A percentile compares a stretch with the other conserved stretches of the same genome.
Evolutionary conservation across 2,113 vertebrate species (phyloP).

Genomic region (Siniperca knerii): DNA sequence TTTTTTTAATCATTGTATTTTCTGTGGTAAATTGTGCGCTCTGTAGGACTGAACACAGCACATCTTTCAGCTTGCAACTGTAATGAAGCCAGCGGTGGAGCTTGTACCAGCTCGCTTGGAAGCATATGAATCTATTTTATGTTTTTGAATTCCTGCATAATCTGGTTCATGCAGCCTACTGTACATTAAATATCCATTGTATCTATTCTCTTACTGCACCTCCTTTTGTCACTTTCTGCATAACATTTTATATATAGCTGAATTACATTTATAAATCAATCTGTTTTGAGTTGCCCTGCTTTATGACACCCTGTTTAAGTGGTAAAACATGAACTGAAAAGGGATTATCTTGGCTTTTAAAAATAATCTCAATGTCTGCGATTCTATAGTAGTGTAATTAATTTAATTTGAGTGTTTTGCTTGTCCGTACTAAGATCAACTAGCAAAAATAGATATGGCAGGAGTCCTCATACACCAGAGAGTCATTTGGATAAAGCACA

Average conservation of each 20-base stretch:
- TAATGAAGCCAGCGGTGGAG: slow-evolving; percentile 23
- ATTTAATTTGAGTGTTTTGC: not conserved
- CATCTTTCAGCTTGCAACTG: slow-evolving; percentile 22
- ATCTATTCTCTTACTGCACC: not conserved
- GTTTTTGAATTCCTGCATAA: slow-evolving; percentile 23
- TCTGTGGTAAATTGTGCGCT: slow-evolving; percentile 16
- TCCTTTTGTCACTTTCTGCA: not conserved
- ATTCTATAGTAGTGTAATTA: not conserved
- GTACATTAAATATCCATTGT: not conserved
- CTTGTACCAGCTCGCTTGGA: not conserved
- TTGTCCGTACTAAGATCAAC: not conserved
- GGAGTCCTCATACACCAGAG: not conserved
- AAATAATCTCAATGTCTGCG: not conserved
- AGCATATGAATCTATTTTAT: slow-evolving; percentile 25
- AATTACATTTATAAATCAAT: not conserved
- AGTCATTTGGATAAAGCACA: not conserved
- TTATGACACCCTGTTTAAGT: not conserved
- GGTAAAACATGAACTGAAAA: not conserved
- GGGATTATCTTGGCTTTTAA: not conserved
- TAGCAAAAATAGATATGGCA: not conserved
- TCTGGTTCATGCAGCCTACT: slow-evolving; percentile 12
- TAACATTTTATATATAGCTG: not conserved
- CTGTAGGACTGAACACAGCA: slow-evolving; percentile 6
- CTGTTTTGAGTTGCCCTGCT: not conserved
- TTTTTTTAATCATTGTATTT: not conserved